Conservation (phyloP, 2,113 vertebrate species). For the Arizona elegans region DNA sequence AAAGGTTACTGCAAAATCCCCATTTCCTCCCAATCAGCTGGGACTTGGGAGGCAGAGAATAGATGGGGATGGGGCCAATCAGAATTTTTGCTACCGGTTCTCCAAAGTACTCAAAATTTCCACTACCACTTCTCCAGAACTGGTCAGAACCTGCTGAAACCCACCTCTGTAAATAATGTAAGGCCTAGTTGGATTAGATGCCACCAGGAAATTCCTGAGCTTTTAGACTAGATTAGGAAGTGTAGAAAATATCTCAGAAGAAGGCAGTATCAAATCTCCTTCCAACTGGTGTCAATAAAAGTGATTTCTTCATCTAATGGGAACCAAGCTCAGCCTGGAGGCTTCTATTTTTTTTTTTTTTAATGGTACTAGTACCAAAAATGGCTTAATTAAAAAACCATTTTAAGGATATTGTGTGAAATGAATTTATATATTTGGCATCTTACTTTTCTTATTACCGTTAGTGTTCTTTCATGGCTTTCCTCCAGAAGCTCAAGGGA, state of each 20-base stretch:
- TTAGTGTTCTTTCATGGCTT: neutral
- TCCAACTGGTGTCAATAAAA: neutral
- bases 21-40: no score
- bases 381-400: neutral
- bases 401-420: neutral
- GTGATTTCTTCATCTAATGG: neutral
- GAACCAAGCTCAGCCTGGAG: neutral
- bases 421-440: neutral
- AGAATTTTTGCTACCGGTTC: no score
- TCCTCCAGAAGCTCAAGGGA: neutral
- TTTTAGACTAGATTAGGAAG: neutral
- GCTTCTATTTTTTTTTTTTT: neutral
- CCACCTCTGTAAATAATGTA: neutral
- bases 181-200: neutral
- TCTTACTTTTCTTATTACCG: neutral
- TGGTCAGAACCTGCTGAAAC: no score
- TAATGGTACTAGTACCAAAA: neutral
- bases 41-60: no score
- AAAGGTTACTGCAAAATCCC: no score
- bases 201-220: neutral
- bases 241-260: neutral
- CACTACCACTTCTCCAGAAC: no score
- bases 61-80: no score
- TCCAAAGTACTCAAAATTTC: no score
- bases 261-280: neutral